phyloP scores from a whole-genome alignment of 37 sponge, comb jelly and placozoan species.

The Cliona cf. orientalis region DNA sequence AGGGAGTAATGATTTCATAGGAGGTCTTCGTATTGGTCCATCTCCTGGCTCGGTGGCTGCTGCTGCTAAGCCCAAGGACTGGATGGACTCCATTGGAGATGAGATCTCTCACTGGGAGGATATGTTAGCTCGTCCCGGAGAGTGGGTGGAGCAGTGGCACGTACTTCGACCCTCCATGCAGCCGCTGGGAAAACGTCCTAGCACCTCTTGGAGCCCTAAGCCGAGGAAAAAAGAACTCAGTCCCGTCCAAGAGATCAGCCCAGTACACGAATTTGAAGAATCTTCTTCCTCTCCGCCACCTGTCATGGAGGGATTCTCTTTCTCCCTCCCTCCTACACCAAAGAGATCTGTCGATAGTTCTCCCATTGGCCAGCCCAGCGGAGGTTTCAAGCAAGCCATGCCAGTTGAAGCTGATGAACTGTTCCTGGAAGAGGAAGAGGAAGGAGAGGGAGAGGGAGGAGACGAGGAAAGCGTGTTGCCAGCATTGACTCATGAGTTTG shows the following conservation, averaged over 20 bases:
- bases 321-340: slow-evolving; percentile 2
- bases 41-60: background rate
- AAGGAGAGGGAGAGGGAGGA: slow-evolving; percentile 3
- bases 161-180: slow-evolving; percentile 43
- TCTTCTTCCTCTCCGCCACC: too few species aligned
- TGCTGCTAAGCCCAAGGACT: slow-evolving; percentile 21
- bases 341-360: too few species aligned
- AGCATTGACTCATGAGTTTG: background rate
- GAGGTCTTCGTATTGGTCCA: slow-evolving; percentile 68
- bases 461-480: background rate
- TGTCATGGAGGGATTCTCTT: background rate
- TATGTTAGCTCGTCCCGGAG: slow-evolving; percentile 49
- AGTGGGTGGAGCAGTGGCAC: slow-evolving; percentile 71
- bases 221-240: background rate
- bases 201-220: too few species aligned
- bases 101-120: slow-evolving; percentile 62
- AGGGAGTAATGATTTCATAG: slow-evolving; percentile 58
- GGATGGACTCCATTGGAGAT: slow-evolving; percentile 64
- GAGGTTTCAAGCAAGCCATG: background rate
- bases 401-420: background rate
- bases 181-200: background rate
- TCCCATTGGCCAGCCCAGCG: too few species aligned
- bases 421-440: background rate
- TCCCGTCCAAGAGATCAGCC: slow-evolving; percentile 18
- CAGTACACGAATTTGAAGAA: background rate